Base-by-base conservation (phyloP, 2,888 invertebrate genomes). In the Cephus pulcher region DNA sequence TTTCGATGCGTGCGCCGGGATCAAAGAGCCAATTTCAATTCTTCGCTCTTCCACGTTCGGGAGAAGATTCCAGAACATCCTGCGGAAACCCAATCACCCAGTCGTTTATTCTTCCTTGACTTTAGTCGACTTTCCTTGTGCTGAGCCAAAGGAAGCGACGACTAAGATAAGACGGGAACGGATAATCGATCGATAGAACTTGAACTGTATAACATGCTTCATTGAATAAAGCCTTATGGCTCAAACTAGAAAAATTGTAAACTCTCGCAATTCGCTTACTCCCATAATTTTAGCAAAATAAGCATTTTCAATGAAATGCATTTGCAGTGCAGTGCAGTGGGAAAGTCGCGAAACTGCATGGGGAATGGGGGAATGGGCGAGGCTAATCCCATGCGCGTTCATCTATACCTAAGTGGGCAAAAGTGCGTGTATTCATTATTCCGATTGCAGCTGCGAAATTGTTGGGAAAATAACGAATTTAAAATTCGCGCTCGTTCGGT, bases 291-390 rank as follows among this genome's bases (percentile, higher is more conserved):
- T 23, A 56, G 56, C 1, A 37, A 34, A 75, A 76, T 77, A 68
- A 78, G 68, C 73, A 70, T 79, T 81, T 78, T 81, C 81, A 79
- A 79, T 83, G 76, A 82, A 78, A 69, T 75, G 74, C 74, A 80
- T 80, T 83, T 79, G 80, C 83, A 76, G 77, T 78, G 80, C 83
- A 76, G 77, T 79, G 73, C 69, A 23, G 80, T 73, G 75, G 73
- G 79, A 78, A 79, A 82, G 75, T 80, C 83, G 74, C 82, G 12
- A 83, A 83, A 82, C 83, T 81, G 6, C 40, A 40, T 15, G 40
- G 15, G 40, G 15, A 12, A 35, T 3, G 35, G 3, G 6, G 2
- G 1, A 40, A 15, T 15, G 6, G 15, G 6, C 12, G 12, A 35
- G 35, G 6, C 40, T 40, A 40, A 40, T 15, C 40, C 15, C 6